Percentiles rank a stretch among this genome's conserved stretches.
These are phyloP conservation scores for human DNA, from an alignment of 2,113 vertebrate genomes.

Conservation along the genomic window GRCh38 chr5:81903501-81904000, in stretches of 20 bases:
- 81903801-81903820: constrained; percentile 42
- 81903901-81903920: background rate
- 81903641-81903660: constrained; percentile 23
- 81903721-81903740: background rate
- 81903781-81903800: constrained; percentile 32
- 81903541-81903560: background rate
- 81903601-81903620: background rate
- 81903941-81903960: background rate
- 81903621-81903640: constrained; percentile 1
- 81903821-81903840: constrained; percentile 43
- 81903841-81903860: background rate
- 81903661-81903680: background rate
- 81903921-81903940: background rate
- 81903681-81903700: constrained; percentile 29
- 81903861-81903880: background rate
- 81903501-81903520: constrained; percentile 31
- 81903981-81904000: background rate
- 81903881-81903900: background rate
- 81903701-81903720: background rate
- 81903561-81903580: constrained; percentile 19
- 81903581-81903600: constrained; percentile 14
- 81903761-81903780: constrained; percentile 28
- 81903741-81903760: constrained; percentile 25
- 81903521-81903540: background rate
- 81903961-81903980: background rate